Percentiles rank a stretch among this genome's conserved stretches.
phyloP scores from a whole-genome alignment of 2,888 invertebrate species.

The Acanthosepion lycidas region DNA sequence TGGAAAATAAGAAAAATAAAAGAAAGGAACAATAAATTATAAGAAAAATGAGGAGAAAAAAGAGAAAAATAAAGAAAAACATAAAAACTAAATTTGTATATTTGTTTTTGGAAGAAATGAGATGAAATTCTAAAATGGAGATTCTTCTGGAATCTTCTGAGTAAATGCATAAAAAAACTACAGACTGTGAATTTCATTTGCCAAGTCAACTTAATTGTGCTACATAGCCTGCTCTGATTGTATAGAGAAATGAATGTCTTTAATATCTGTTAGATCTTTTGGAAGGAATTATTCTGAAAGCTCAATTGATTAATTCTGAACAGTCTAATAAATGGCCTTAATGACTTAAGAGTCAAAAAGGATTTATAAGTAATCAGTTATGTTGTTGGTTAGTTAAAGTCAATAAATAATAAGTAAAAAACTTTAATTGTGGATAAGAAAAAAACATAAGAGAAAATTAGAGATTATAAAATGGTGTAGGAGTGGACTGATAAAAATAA shows the following conservation, averaged over 20 bases:
- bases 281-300: background rate
- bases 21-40: background rate
- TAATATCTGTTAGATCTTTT: background rate
- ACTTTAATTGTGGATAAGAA: background rate
- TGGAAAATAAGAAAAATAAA: background rate
- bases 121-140: background rate
- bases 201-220: background rate
- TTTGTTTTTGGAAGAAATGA: too few relatives aligned
- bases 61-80: too few relatives aligned
- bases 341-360: background rate
- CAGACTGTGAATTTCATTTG: background rate
- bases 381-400: background rate
- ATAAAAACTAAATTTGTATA: too few relatives aligned
- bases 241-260: background rate
- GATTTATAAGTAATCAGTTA: conserved; percentile 33
- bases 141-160: background rate
- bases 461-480: background rate
- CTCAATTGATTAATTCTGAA: background rate
- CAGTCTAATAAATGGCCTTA: background rate
- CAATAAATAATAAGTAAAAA: background rate
- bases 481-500: background rate
- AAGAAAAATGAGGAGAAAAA: too few relatives aligned
- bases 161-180: background rate
- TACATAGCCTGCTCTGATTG: background rate
- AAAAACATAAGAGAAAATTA: background rate